These are phyloP conservation scores for Pachyrhynchus sulphureomaculatus DNA, from an alignment of 1,140 invertebrate species.

Conservation along the genomic window DNA sequence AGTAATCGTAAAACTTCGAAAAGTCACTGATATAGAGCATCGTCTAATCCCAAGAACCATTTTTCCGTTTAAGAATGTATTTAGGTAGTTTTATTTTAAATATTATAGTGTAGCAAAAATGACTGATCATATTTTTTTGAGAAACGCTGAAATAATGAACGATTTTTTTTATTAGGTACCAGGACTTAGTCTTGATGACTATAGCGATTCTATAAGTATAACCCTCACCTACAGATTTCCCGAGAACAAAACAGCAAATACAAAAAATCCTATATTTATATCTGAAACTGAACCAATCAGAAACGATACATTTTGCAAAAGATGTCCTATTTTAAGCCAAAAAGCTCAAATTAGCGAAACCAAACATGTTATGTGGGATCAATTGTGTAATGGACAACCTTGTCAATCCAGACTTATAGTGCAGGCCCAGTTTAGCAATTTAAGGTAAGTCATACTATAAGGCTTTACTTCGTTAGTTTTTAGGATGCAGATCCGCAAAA, in stretches of 20 bases:
- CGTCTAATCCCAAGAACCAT: too few species aligned
- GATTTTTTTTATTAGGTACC: neutral
- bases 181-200: neutral
- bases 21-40: too few species aligned
- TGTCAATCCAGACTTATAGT: conserved; percentile 47
- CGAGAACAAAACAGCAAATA: neutral
- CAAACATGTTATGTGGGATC: conserved; percentile 44
- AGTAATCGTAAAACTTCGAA: too few species aligned
- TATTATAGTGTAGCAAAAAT: too few species aligned
- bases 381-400: conserved; percentile 49
- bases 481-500: too few species aligned
- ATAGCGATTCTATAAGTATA: conserved; percentile 16
- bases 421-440: conserved; percentile 18
- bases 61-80: too few species aligned
- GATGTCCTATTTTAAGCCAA: conserved; percentile 14
- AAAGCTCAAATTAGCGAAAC: conserved; percentile 32
- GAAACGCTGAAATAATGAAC: too few species aligned
- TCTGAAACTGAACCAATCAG: neutral
- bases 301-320: conserved; percentile 23
- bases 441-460: conserved; percentile 20
- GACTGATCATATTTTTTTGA: too few species aligned
- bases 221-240: conserved; percentile 12
- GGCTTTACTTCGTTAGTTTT: too few species aligned
- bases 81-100: too few species aligned
- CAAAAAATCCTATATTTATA: conserved; percentile 7